Evolutionary conservation across 2,797 vertebrate species (phyloP), one percentile per base, ranked within the genome.

Genomic region (Melanotaenia parkinsoni): DNA sequence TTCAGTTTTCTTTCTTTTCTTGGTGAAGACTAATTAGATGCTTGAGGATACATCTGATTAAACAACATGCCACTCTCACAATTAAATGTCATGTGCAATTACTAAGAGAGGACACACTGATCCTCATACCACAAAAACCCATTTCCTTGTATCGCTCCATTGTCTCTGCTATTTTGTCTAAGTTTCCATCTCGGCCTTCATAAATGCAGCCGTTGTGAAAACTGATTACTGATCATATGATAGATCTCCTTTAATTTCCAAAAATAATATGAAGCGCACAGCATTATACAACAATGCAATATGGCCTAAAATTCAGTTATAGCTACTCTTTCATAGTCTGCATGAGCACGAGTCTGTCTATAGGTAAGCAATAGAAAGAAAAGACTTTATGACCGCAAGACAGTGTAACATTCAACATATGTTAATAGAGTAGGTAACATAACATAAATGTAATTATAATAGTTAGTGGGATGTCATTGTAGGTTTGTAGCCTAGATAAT

Each of bases 31-130:
- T 93, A 92, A 94, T 94, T 92, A 91, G 83, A 86, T 88, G 89
- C 90, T 92, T 1, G 61, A 87, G 90, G 91, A 92, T 91, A 86
- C 88, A 89, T 89, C 82, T 86, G 86, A 94, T 95, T 93, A 92
- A 93, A 91, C 87, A 85, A 75, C 37, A 82, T 22, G 64, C 54
- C 65, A 67, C 77, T 81, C 73, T 79, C 67, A 83, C 90, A 93
- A 91, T 94, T 91, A 93, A 92, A 94, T 91, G 92, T 91, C 92
- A 92, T 82, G 86, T 86, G 85, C 84, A 92, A 93, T 94, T 94
- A 93, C 75, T 62, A 66, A 40, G 74, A 81, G 84, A 79, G 77
- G 67, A 86, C 70, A 81, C 83, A 91, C 78, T 81, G 79, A 81
- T 86, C 72, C 65, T 86, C 63, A 67, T 62, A 61, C 66, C 58